phyloP scores from a whole-genome alignment of 2,113 vertebrate genomes.

The Toxotes chatareus region DNA sequence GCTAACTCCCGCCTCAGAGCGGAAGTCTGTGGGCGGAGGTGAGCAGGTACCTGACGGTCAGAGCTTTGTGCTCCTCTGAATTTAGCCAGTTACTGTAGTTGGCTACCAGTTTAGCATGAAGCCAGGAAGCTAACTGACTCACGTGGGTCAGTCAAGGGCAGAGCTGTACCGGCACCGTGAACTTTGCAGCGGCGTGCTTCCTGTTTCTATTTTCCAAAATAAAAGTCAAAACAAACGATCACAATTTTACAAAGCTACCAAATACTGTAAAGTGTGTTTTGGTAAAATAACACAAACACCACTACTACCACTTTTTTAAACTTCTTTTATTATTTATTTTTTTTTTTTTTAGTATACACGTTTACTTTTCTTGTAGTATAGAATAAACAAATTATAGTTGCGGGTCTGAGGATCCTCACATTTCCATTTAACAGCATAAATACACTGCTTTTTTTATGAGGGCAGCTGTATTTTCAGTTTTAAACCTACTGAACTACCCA shows the following conservation, averaged over 20 bases:
- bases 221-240: background rate
- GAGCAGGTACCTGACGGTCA: background rate
- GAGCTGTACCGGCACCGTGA: fast-evolving
- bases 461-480: no score
- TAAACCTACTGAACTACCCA: no score
- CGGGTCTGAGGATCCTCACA: no score
- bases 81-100: background rate
- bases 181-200: background rate
- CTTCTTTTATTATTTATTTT: background rate
- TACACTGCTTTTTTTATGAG: no score
- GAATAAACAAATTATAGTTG: no score
- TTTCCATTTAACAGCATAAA: no score
- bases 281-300: no score
- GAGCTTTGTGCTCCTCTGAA: fast-evolving
- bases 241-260: background rate
- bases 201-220: slow-evolving; percentile 13
- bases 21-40: background rate
- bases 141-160: slow-evolving; percentile 71
- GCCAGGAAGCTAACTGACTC: background rate
- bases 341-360: background rate
- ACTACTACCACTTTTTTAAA: no score
- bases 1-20: background rate
- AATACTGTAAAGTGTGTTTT: background rate
- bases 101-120: fast-evolving
- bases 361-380: no score